A percentile compares a stretch with the other conserved stretches of the same genome.
phyloP scores from a whole-genome alignment of 2,113 vertebrate species.

The Apteryx owenii region DNA sequence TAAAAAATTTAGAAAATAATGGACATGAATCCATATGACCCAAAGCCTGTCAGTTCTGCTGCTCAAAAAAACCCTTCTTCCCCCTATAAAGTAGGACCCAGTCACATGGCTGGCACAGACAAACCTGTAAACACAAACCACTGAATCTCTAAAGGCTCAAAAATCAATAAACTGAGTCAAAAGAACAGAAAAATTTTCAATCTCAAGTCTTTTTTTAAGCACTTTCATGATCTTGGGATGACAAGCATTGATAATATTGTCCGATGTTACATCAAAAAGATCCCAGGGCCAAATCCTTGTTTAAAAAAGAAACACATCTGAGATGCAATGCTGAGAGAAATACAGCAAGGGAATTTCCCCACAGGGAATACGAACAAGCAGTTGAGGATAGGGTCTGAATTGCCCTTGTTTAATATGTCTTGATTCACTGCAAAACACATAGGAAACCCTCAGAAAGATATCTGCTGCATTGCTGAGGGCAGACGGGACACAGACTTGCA shows the following conservation, averaged over 20 bases:
- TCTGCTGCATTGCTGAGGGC: not conserved
- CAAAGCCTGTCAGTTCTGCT: not conserved
- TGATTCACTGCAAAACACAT: not conserved
- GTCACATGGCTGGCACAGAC: not conserved
- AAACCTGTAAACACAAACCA: not conserved
- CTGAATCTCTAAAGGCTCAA: not conserved
- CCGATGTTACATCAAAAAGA: slow-evolving; percentile 11
- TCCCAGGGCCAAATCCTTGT: not conserved
- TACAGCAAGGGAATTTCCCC: not conserved
- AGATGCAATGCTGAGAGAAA: not conserved
- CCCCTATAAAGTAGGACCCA: not conserved
- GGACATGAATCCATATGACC: not conserved
- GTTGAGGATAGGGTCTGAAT: not conserved
- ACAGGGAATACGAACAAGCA: not conserved
- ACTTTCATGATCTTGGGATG: not conserved
- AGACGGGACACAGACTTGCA: not conserved
- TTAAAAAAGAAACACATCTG: not conserved
- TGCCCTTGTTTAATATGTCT: not conserved
- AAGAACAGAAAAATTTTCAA: not conserved
- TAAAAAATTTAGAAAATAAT: not conserved
- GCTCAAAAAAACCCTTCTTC: not conserved
- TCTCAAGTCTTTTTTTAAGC: slow-evolving; percentile 9
- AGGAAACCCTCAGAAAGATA: not conserved
- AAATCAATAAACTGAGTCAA: slow-evolving; percentile 29
- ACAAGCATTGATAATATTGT: not conserved